Evolutionary conservation across 1,140 invertebrate species (phyloP).

Genomic region (Dysdera silvatica): DNA sequence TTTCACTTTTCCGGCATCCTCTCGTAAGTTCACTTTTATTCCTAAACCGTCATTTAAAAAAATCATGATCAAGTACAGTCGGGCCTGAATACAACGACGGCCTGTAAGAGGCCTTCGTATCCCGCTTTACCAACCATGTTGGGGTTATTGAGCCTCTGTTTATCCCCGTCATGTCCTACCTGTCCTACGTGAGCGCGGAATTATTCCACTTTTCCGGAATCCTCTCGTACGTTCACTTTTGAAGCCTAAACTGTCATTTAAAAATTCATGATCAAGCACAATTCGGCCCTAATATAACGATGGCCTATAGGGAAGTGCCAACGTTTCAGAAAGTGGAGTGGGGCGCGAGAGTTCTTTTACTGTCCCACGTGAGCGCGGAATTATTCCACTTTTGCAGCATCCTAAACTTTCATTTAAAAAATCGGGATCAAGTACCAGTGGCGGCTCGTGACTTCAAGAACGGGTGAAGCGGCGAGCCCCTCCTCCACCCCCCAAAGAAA

Average conservation of each 20-base stretch:
- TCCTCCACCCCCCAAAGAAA: no score
- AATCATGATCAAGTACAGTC: no score
- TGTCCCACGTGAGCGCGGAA: conserved; percentile 93
- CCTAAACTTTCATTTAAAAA: no score
- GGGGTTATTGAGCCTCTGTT: conserved; percentile 97
- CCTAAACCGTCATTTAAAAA: no score
- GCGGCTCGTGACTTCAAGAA: no score
- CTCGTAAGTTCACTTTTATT: conserved; percentile 64
- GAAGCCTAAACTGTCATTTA: no score
- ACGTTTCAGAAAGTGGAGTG: conserved; percentile 89
- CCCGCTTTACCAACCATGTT: conserved; percentile 89
- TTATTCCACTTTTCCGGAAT: conserved; percentile 98
- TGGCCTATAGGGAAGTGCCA: conserved; percentile 88
- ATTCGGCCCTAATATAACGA: no score
- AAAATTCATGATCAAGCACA: no score
- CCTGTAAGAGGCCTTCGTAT: conserved; percentile 88
- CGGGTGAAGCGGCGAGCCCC: no score
- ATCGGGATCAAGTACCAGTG: no score
- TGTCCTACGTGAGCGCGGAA: conserved; percentile 93
- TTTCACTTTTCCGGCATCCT: conserved; percentile 97
- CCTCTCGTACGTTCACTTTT: conserved; percentile 67
- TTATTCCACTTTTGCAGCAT: conserved; percentile 98
- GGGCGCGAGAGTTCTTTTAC: conserved; percentile 96
- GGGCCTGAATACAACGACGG: no score
- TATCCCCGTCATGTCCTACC: conserved; percentile 95